A percentile compares a stretch with the other conserved stretches of the same genome.
These are phyloP conservation scores for Eledona agricola DNA, from an alignment of 2,888 invertebrate genomes.

Conservation along the genomic window DNA sequence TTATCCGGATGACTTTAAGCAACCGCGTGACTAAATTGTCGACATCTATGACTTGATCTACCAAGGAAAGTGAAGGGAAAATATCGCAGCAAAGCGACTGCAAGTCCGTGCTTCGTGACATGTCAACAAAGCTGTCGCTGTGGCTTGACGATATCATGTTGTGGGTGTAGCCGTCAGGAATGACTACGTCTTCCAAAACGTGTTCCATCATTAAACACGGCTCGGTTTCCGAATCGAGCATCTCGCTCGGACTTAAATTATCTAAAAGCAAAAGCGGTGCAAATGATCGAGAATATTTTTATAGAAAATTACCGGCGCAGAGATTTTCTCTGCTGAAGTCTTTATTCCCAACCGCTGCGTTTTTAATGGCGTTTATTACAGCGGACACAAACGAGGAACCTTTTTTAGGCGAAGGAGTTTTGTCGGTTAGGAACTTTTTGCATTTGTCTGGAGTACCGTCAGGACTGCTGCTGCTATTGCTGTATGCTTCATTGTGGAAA, in stretches of 20 bases:
- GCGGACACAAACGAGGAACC: constrained; percentile 76
- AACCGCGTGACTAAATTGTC: constrained; percentile 79
- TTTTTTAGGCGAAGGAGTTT: constrained; percentile 68
- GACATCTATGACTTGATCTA: constrained; percentile 78
- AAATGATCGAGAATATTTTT: constrained; percentile 17
- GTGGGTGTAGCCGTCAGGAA: constrained; percentile 72
- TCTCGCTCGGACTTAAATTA: constrained; percentile 77
- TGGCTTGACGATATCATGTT: constrained; percentile 73
- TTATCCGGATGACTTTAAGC: constrained; percentile 75
- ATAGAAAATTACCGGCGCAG: constrained; percentile 48
- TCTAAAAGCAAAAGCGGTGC: no score
- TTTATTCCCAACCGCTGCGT: constrained; percentile 62
- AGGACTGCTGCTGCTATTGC: constrained; percentile 75
- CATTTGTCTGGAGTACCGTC: constrained; percentile 71
- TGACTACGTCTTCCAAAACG: constrained; percentile 72
- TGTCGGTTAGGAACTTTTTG: constrained; percentile 53
- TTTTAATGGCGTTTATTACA: constrained; percentile 75
- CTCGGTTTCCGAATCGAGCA: constrained; percentile 84
- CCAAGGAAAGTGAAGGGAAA: constrained; percentile 68
- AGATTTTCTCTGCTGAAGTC: constrained; percentile 57
- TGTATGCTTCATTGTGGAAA: constrained; percentile 81
- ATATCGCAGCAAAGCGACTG: constrained; percentile 63
- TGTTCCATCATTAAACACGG: constrained; percentile 85
- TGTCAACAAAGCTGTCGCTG: constrained; percentile 77
- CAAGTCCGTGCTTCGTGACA: constrained; percentile 64